phyloP scores from a whole-genome alignment of 2,888 invertebrate species.

The Copidosoma aretas region DNA sequence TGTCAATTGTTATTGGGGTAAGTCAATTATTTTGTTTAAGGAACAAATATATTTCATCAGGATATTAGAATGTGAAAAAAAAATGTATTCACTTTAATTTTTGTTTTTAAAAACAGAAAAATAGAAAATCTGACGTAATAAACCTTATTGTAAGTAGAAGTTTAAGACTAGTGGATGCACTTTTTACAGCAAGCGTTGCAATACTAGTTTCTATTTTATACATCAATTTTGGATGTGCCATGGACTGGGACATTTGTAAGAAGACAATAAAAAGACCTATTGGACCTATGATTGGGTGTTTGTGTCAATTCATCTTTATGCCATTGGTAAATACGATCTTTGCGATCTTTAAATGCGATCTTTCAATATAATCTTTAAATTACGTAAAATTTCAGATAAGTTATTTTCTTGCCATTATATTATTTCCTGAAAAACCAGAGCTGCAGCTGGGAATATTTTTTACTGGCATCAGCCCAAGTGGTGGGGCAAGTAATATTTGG shows the following conservation, averaged over 20 bases:
- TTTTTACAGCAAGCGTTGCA: slow-evolving; percentile 79
- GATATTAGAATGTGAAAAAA: too few species aligned
- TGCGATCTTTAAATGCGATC: slow-evolving; percentile 14
- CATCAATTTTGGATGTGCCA: slow-evolving; percentile 89
- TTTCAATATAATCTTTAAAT: background rate
- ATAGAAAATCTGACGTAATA: slow-evolving; percentile 53
- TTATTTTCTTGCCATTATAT: slow-evolving; percentile 73
- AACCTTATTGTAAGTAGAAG: slow-evolving; percentile 69
- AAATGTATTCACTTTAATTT: background rate
- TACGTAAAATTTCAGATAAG: slow-evolving; percentile 68
- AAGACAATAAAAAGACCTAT: slow-evolving; percentile 74
- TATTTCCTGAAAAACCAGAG: slow-evolving; percentile 74
- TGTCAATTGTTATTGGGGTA: slow-evolving; percentile 45
- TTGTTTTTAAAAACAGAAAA: slow-evolving; percentile 34
- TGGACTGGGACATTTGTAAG: slow-evolving; percentile 76
- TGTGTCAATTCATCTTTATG: slow-evolving; percentile 83
- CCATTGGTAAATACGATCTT: slow-evolving; percentile 71
- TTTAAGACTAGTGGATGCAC: slow-evolving; percentile 72
- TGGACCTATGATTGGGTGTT: slow-evolving; percentile 79
- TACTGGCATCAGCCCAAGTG: slow-evolving; percentile 89
- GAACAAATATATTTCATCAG: background rate
- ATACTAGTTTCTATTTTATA: slow-evolving; percentile 80
- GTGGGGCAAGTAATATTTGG: slow-evolving; percentile 97
- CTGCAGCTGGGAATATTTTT: slow-evolving; percentile 88
- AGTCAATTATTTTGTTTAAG: slow-evolving; percentile 1